A percentile compares a stretch with the other conserved stretches of the same genome.
Evolutionary conservation across 2,888 invertebrate genomes (phyloP).

Genomic region (Spilarctia lutea): DNA sequence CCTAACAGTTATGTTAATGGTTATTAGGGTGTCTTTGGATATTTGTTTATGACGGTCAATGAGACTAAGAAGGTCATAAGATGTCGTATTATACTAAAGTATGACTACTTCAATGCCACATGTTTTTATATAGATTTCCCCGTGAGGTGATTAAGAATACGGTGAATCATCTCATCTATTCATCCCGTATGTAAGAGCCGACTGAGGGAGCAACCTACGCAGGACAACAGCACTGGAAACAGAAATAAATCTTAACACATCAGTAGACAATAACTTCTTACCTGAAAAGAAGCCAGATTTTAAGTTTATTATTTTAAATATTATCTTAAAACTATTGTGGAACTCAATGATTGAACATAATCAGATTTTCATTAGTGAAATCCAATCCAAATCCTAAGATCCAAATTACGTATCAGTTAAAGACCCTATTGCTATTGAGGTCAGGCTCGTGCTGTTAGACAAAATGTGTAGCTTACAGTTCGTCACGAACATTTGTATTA

Average conservation of each 20-base stretch:
- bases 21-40: constrained; percentile 32
- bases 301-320: neutral
- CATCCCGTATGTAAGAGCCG: too few species aligned
- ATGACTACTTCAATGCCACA: neutral
- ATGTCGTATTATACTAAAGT: neutral
- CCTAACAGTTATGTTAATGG: constrained; percentile 26
- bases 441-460: neutral
- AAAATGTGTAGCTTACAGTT: neutral
- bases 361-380: neutral
- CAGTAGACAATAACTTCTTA: neutral
- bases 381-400: neutral
- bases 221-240: too few species aligned
- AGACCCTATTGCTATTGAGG: neutral
- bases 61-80: constrained; percentile 4
- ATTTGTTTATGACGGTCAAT: constrained; percentile 18
- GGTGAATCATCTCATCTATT: too few species aligned
- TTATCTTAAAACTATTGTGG: neutral
- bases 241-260: too few species aligned
- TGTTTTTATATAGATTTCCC: neutral
- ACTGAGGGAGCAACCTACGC: too few species aligned
- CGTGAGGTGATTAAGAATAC: too few species aligned
- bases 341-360: neutral
- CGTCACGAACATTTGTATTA: neutral
- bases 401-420: neutral
- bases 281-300: neutral